phyloP scores from a whole-genome alignment of 2,888 invertebrate genomes.

The Pandemis cinnamomeana region DNA sequence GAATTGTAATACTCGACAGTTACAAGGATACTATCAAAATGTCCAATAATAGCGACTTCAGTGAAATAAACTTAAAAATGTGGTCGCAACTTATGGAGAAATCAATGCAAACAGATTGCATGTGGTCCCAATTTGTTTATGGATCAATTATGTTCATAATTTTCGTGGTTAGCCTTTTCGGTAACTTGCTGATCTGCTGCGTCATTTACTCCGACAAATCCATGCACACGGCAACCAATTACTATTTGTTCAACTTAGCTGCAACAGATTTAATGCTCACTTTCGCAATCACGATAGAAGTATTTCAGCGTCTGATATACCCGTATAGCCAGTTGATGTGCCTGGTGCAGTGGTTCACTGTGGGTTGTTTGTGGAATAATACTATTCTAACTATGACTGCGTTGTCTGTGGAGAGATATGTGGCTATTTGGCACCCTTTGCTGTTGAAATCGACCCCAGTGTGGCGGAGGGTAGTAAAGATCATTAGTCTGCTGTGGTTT shows the following conservation, averaged over 20 bases:
- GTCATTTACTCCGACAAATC: slow-evolving; percentile 69
- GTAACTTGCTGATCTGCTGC: slow-evolving; percentile 73
- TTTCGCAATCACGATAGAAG: slow-evolving; percentile 63
- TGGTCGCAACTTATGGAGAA: slow-evolving; percentile 56
- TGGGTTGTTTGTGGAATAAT: slow-evolving; percentile 62
- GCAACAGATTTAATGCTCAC: slow-evolving; percentile 70
- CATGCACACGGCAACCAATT: slow-evolving; percentile 75
- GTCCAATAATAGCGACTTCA: slow-evolving; percentile 59
- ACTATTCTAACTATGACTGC: slow-evolving; percentile 66
- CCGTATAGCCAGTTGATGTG: slow-evolving; percentile 54
- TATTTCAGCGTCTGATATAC: slow-evolving; percentile 53
- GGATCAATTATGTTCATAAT: slow-evolving; percentile 49
- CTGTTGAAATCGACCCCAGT: slow-evolving; percentile 55
- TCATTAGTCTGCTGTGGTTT: slow-evolving; percentile 60
- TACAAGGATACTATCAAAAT: not conserved
- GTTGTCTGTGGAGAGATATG: slow-evolving; percentile 64
- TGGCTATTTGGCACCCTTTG: slow-evolving; percentile 65
- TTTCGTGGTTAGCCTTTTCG: slow-evolving; percentile 60
- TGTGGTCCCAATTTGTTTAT: slow-evolving; percentile 49
- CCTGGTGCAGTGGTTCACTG: slow-evolving; percentile 60
- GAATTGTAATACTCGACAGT: not conserved
- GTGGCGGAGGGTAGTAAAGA: slow-evolving; percentile 60
- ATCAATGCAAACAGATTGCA: slow-evolving; percentile 48
- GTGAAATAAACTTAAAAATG: slow-evolving; percentile 81
- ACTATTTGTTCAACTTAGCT: slow-evolving; percentile 72